A percentile compares a stretch with the other conserved stretches of the same genome.
Conservation (phyloP, 2,797 vertebrate species). For the Manis javanica region DNA sequence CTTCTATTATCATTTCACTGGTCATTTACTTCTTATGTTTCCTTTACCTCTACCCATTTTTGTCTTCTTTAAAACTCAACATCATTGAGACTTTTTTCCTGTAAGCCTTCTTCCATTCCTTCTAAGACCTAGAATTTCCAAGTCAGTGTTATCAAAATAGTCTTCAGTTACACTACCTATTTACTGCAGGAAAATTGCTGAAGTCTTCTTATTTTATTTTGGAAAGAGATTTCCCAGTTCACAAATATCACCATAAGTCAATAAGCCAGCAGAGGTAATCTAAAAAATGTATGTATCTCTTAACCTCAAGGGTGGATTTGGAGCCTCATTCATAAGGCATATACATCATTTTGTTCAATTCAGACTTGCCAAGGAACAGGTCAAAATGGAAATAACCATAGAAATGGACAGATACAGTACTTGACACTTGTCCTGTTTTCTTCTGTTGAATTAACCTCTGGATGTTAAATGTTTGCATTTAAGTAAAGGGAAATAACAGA, state of each 20-base stretch:
- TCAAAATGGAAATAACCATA: constrained; percentile 60
- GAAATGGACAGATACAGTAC: constrained; percentile 31
- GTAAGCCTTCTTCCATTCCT: background rate
- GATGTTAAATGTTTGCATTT: constrained; percentile 57
- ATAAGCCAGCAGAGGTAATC: background rate
- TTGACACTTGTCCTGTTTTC: constrained; percentile 57
- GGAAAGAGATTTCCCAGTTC: background rate
- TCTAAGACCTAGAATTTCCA: background rate
- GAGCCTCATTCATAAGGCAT: constrained; percentile 19
- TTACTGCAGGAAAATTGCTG: background rate
- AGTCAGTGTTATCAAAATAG: background rate
- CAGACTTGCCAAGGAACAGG: constrained; percentile 53
- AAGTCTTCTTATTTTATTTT: background rate
- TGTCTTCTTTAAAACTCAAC: background rate
- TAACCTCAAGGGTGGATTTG: constrained; percentile 48
- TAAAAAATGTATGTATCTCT: background rate
- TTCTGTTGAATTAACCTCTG: constrained; percentile 69
- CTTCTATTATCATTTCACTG: background rate
- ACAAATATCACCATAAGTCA: background rate
- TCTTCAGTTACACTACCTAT: background rate
- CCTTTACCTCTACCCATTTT: background rate
- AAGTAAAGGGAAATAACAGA: constrained; percentile 47
- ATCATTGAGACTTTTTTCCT: background rate
- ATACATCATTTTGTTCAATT: constrained; percentile 61
- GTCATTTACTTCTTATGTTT: background rate